A percentile compares a stretch with the other conserved stretches of the same genome.
These are phyloP conservation scores for Petrolisthes manimaculis DNA, from an alignment of 2,888 invertebrate species.

Conservation along the genomic window DNA sequence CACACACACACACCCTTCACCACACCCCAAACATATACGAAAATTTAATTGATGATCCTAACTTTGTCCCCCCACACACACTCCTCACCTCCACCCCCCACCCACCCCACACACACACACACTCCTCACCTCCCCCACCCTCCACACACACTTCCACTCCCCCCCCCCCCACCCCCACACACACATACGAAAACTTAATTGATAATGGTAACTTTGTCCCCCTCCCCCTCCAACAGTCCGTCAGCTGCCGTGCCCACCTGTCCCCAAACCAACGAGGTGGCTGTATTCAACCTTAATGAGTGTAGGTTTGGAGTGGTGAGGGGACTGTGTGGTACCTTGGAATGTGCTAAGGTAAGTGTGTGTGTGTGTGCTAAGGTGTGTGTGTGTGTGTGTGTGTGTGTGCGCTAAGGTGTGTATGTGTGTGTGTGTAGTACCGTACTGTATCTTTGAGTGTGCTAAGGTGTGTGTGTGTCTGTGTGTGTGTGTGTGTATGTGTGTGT, in stretches of 20 bases:
- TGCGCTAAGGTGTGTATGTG: not conserved
- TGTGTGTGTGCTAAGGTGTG: not conserved
- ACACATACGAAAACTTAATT: too few relatives aligned
- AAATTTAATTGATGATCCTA: not conserved
- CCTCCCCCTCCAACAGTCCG: not conserved
- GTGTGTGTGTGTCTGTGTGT: slow-evolving; percentile 26
- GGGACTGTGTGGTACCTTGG: not conserved
- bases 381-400: slow-evolving; percentile 5
- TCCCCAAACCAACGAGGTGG: not conserved
- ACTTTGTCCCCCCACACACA: not conserved
- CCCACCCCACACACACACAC: not conserved
- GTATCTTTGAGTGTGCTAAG: not conserved
- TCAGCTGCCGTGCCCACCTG: not conserved
- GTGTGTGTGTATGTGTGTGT: slow-evolving; percentile 31
- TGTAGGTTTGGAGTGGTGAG: not conserved
- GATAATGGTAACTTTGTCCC: too few relatives aligned
- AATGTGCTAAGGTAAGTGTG: slow-evolving; percentile 10
- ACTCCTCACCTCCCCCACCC: not conserved
- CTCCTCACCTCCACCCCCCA: not conserved
- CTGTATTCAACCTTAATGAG: not conserved
- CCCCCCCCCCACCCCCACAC: too few relatives aligned
- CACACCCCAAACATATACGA: not conserved
- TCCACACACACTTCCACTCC: not conserved
- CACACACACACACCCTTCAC: not conserved
- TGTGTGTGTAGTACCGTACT: not conserved